Conservation (phyloP, 37 sponge, comb jelly and placozoan genomes). For the Spongilla lacustris region DNA sequence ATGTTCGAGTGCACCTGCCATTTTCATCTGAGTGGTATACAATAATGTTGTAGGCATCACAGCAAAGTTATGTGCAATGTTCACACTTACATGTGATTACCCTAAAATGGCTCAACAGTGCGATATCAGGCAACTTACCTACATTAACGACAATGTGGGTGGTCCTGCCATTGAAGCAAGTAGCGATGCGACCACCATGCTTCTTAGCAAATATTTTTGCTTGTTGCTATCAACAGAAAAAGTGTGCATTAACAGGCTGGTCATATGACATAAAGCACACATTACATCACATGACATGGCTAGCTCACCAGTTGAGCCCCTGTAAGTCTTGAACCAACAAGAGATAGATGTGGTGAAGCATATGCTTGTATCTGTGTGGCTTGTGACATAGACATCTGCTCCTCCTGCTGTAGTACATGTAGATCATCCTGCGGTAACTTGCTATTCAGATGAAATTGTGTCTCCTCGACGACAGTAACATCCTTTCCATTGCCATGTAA, state of each 20-base stretch:
- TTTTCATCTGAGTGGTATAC: constrained; percentile 26
- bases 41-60: too few species aligned
- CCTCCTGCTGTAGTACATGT: too few species aligned
- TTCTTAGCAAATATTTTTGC: constrained; percentile 11
- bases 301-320: constrained; percentile 14
- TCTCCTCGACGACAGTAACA: too few species aligned
- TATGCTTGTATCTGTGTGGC: too few species aligned
- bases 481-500: too few species aligned
- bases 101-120: too few species aligned
- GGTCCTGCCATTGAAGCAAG: constrained; percentile 34
- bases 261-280: neutral
- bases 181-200: constrained; percentile 23
- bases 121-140: neutral
- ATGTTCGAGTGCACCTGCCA: constrained; percentile 28
- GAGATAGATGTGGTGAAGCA: neutral
- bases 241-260: too few species aligned
- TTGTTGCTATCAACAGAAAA: constrained; percentile 4
- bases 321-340: constrained; percentile 17
- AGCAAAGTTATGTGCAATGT: too few species aligned
- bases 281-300: neutral
- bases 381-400: too few species aligned
- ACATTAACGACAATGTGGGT: constrained; percentile 10
- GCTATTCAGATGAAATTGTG: too few species aligned
- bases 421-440: too few species aligned
- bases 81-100: too few species aligned